Evolutionary conservation across 2,888 invertebrate species (phyloP), one percentile per base, ranked within the genome.

Genomic region (Acleris emargana): DNA sequence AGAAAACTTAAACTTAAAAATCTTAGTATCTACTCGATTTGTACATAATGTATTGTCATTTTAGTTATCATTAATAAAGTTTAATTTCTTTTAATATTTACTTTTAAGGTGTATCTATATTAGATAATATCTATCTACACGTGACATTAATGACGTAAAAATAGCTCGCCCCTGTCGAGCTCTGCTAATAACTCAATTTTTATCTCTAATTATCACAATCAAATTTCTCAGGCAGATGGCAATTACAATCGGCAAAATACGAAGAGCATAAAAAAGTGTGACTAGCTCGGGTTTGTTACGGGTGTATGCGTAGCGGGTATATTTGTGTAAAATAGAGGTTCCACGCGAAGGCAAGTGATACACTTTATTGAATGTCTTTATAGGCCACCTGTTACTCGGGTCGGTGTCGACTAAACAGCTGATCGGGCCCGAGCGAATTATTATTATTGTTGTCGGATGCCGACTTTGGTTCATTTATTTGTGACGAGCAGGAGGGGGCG

Each of bases 291-390:
- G 72, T 72, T 68, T 66, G 69, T 64, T 68, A 67, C 64, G 70
- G 67, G 69, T 58, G 59, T 78, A 78, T 80, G 81, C 79, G 82
- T 82, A 60, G 80, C 76, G 77, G 74, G 76, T 76, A 77, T 84
- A 80, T 84, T 84, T 87, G 84, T 83, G 82, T 87, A 86, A 88
- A 89, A 86, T 85, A 84, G 83, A 88, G 82, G 88, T 87, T 85
- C 83, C 86, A 84, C 84, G 87, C 87, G 84, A 87, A 89, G 86
- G 89, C 88, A 89, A 91, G 87, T 88, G 87, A 87, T 87, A 86
- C 86, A 90, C 84, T 92, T 92, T 90, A 93, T 90, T 89, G 91
- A 90, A 91, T 91, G 91, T 91, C 92, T 93, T 93, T 93, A 93
- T 90, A 89, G 91, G 87, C 92, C 92, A 93, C 93, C 93, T 93